These are phyloP conservation scores for Empidonax alnorum DNA, from an alignment of 2,113 vertebrate species.

Conservation along the genomic window DNA sequence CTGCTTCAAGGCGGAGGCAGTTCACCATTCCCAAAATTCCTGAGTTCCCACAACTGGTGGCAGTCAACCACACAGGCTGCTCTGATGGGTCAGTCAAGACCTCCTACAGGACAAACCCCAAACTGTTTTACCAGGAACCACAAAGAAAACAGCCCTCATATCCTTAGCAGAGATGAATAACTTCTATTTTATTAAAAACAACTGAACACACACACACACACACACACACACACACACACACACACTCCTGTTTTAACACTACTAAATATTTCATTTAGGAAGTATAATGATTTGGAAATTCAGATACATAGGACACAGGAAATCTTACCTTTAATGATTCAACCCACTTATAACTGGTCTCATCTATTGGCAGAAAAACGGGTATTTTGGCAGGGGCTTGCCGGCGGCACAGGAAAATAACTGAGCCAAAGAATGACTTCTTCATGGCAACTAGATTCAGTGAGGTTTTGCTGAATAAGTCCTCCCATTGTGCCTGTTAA, in stretches of 20 bases:
- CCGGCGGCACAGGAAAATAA: constrained; percentile 86
- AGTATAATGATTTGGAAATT: background rate
- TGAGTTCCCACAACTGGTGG: constrained; percentile 75
- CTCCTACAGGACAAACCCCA: constrained; percentile 37
- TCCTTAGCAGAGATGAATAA: background rate
- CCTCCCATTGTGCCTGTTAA: constrained; percentile 87
- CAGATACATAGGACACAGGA: background rate
- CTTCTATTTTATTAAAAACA: background rate
- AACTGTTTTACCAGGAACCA: background rate
- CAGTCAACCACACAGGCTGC: constrained; percentile 85
- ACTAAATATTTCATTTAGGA: background rate
- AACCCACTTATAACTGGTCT: constrained; percentile 87
- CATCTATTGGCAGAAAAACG: constrained; percentile 80
- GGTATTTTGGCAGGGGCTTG: constrained; percentile 65
- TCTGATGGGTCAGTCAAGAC: constrained; percentile 78
- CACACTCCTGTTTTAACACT: background rate
- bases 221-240: background rate
- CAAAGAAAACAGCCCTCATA: background rate
- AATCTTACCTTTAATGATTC: constrained; percentile 87
- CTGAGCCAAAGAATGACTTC: constrained; percentile 89
- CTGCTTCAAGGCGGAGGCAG: constrained; percentile 90
- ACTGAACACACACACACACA: background rate
- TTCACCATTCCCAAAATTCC: constrained; percentile 95
- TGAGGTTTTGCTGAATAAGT: constrained; percentile 72
- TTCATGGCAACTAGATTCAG: constrained; percentile 81